phyloP scores from a whole-genome alignment of 2,797 vertebrate species.

The Chelon labrosus region DNA sequence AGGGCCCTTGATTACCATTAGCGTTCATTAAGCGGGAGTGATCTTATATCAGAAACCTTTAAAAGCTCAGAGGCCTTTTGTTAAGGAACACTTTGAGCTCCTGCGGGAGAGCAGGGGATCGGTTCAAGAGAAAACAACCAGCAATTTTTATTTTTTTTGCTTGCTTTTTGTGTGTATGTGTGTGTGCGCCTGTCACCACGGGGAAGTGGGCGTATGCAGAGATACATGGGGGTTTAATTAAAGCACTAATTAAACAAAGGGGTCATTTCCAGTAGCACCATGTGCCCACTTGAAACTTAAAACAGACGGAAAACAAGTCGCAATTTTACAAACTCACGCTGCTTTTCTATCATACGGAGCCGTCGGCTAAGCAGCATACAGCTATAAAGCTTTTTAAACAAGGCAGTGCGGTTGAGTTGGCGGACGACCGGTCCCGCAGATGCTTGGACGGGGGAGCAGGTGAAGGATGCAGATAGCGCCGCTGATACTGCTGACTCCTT shows the following conservation, averaged over 20 bases:
- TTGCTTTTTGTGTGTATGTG: neutral
- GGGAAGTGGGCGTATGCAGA: neutral
- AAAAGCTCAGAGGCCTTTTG: slow-evolving; percentile 22
- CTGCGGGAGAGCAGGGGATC: neutral
- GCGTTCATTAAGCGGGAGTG: slow-evolving; percentile 43
- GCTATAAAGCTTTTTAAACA: slow-evolving; percentile 1
- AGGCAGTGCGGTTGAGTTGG: neutral
- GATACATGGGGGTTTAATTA: neutral
- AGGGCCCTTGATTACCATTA: slow-evolving; percentile 46
- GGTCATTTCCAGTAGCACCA: neutral
- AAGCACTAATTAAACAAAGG: neutral
- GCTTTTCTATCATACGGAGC: no score
- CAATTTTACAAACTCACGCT: no score
- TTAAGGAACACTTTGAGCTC: neutral
- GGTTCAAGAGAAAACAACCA: neutral
- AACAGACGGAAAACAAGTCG: no score
- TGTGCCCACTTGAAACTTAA: neutral
- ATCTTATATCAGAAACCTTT: slow-evolving; percentile 19
- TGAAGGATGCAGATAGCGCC: slow-evolving; percentile 19
- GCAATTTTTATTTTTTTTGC: neutral
- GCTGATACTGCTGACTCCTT: slow-evolving; percentile 38
- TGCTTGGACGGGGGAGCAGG: slow-evolving; percentile 13
- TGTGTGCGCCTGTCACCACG: neutral
- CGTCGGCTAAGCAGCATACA: no score
- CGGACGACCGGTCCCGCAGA: neutral